Evolutionary conservation across 2,797 vertebrate genomes (phyloP).

Genomic region (Tokudaia tokunoshimensis): DNA sequence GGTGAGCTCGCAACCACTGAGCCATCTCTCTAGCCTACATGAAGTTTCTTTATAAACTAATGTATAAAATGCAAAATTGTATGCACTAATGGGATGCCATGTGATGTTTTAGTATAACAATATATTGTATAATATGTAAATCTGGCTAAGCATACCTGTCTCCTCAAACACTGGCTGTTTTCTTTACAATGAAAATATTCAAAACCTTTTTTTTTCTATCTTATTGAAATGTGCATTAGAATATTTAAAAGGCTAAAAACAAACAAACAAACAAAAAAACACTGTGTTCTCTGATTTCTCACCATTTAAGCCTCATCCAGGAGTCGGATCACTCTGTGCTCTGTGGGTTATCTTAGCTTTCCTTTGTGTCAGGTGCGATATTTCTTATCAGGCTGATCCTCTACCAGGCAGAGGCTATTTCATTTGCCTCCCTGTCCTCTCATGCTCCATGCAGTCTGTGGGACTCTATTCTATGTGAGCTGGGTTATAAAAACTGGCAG

Average conservation of each 20-base stretch:
- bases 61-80: background rate
- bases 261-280: background rate
- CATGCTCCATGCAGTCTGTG: background rate
- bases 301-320: background rate
- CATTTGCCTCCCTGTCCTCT: background rate
- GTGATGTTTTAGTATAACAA: background rate
- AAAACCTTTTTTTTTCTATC: background rate
- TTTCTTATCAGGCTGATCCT: background rate
- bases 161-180: background rate
- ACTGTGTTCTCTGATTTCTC: background rate
- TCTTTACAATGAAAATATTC: background rate
- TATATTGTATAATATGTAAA: background rate
- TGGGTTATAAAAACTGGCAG: background rate
- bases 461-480: background rate
- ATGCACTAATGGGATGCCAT: background rate
- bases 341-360: background rate
- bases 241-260: background rate
- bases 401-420: background rate
- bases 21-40: background rate
- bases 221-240: background rate
- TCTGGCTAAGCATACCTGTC: background rate
- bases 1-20: background rate
- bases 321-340: background rate
- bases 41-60: background rate
- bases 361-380: background rate